Evolutionary conservation across 1,140 invertebrate species (phyloP).

Genomic region (Pogonomyrmex californicus): DNA sequence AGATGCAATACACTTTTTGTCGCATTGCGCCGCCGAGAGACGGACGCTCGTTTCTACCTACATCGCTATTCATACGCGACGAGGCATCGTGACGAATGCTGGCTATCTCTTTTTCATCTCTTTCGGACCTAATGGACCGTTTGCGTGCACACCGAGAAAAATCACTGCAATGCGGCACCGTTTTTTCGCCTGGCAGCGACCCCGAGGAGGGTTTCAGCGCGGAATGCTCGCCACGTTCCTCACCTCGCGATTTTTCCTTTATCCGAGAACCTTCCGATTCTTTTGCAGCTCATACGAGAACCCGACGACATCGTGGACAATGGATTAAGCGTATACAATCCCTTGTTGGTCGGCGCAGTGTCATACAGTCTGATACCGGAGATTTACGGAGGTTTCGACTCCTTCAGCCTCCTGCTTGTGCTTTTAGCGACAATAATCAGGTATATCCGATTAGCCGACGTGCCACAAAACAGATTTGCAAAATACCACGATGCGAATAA

Average conservation of each 20-base stretch:
- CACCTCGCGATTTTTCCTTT: neutral
- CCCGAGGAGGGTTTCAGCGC: neutral
- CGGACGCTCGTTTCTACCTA: neutral
- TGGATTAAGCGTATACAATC: conserved; percentile 85
- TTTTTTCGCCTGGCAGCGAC: conserved; percentile 9
- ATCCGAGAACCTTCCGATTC: conserved; percentile 8
- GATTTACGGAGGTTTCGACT: conserved; percentile 80
- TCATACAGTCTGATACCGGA: conserved; percentile 80
- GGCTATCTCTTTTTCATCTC: conserved; percentile 14
- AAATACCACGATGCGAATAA: neutral
- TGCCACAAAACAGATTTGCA: neutral
- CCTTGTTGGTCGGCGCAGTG: conserved; percentile 84
- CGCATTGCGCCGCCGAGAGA: conserved; percentile 27
- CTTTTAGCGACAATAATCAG: conserved; percentile 79
- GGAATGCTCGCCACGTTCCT: neutral
- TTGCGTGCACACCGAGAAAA: conserved; percentile 10
- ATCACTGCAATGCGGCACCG: conserved; percentile 63
- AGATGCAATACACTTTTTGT: conserved; percentile 3
- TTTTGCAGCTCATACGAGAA: conserved; percentile 82
- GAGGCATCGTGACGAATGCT: neutral
- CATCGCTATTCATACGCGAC: conserved; percentile 33
- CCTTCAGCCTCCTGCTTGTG: conserved; percentile 76
- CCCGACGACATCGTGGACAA: conserved; percentile 77
- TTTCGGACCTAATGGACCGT: conserved; percentile 9
- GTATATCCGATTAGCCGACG: conserved; percentile 56